Evolutionary conservation across 2,113 vertebrate species (phyloP).

Genomic region (Seriola dumerili): DNA sequence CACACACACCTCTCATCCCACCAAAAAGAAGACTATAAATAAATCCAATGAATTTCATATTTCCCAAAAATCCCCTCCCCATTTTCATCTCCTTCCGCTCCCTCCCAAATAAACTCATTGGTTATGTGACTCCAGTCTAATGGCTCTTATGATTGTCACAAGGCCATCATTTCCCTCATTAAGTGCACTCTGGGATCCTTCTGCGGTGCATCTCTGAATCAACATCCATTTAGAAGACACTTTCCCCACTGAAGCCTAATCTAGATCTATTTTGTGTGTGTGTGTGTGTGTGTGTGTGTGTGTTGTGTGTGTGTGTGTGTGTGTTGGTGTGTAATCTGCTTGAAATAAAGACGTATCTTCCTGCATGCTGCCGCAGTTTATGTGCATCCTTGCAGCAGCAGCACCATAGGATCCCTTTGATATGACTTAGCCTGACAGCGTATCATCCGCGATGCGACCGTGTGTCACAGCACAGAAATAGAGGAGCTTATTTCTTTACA

Average conservation of each 20-base stretch:
- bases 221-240: constrained; percentile 15
- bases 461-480: constrained; percentile 69
- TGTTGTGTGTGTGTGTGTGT: background rate
- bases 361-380: background rate
- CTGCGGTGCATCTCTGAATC: background rate
- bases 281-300: background rate
- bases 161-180: constrained; percentile 43
- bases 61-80: constrained; percentile 1
- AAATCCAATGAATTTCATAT: constrained; percentile 26
- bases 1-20: constrained; percentile 1
- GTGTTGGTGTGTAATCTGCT: constrained; percentile 17
- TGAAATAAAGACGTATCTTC: constrained; percentile 7
- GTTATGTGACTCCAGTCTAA: constrained; percentile 32
- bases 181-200: constrained; percentile 7
- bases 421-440: constrained; percentile 65
- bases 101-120: constrained; percentile 16
- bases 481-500: constrained; percentile 77
- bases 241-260: constrained; percentile 23
- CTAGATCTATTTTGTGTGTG: background rate
- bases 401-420: constrained; percentile 57
- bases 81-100: constrained; percentile 6
- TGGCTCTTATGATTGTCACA: constrained; percentile 41
- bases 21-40: constrained; percentile 14
- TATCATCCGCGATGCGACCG: constrained; percentile 60
- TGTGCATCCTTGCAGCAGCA: constrained; percentile 33